Base-by-base conservation (phyloP, 2,113 vertebrate species). In the Phainopepla nitens region DNA sequence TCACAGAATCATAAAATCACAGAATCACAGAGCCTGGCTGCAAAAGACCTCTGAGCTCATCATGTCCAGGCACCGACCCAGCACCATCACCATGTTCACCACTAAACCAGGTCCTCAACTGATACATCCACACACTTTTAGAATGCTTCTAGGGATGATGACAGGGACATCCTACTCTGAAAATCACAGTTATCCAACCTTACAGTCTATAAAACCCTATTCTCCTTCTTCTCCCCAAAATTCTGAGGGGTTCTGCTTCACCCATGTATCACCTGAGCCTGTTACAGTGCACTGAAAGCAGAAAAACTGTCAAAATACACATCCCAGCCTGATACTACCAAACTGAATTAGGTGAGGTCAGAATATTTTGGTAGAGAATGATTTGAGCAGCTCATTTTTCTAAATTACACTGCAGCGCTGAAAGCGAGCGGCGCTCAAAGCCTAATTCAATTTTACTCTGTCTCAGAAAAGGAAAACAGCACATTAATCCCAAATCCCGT, bases 361-460 rank as follows among this genome's bases (percentile, higher is more conserved):
- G 72, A 82, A 47, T 62, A 72, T 57, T 77, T 82, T 21, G 39
- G 71, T 15, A 65, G 41, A 51, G 69, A 36, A 78, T 42, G 15
- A 27, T 60, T 24, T 57, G 18, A 80, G 57, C 62, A 82, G 72
- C 57, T 85, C 54, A 22, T 61, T 70, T 89, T 77, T 72, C 25
- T 35, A 47, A 54, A 80, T 61, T 15, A 56, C 53, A 13, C 84
- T 1, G 33, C 0, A 0, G 18, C 9, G 50, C 58, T 23, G 51
- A 51, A 51, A 58, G 69, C 3, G 0, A 89, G 29, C 0, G 2
- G 80, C 28, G 9, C 65, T 50, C 57, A 13, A 42, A 66, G 47
- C 56, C 56, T 66, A 47, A 69, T 45, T 80, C 54, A 45, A 16
- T 82, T 77, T 60, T 15, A 23, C 31, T 57, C 78, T 21, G 70